Evolutionary conservation across 2,888 invertebrate species (phyloP), one percentile per base, ranked within the genome.

Genomic region (Acronicta psi): DNA sequence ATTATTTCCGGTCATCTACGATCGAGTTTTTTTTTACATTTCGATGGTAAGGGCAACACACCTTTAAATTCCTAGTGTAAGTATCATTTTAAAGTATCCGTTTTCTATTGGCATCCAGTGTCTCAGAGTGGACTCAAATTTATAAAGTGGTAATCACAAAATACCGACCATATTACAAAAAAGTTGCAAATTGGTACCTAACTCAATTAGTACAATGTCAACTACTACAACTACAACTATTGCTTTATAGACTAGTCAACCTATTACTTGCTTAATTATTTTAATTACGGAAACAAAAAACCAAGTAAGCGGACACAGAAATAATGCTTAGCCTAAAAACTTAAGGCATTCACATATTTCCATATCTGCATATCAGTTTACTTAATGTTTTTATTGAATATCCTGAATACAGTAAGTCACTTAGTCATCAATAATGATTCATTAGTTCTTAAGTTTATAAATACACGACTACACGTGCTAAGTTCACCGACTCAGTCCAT

Each of bases 1-100:
- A 80, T 78, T 79, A 79, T 79, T 78, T 84, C 82, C 84, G 84
- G 84, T 76, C 71, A 73, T 31, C 67, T 55, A 64, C 44, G 41
- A 77, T 59, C 50, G 23, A 62, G 60, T 65, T 72, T 74, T 60
- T 62, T 61, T 56, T 7, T 36, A 55, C 23, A 63, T 37, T 52
- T 59, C 16, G 43, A 45, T 47, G 38, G 56, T 46, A 34, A 63
- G 23, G 23, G 23, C 10, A 34, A 44, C 47, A 9, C 53, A 40
- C 47, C 43, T 59, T 41, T 17, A 11, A 37, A 65, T 62, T 69
- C 59, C 38, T 31, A 18, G 23, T 40, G 14, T 42, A n/a, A n/a
- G 37, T 56, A 41, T 45, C 45, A 49, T 54, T 46, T 52, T 57
- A n/a, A 40, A 40, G 14, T 37, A 29, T 45, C 16, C 18, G 14